A percentile compares a stretch with the other conserved stretches of the same genome.
phyloP scores from a whole-genome alignment of 1,140 invertebrate species.

The Drosophila arizonae region DNA sequence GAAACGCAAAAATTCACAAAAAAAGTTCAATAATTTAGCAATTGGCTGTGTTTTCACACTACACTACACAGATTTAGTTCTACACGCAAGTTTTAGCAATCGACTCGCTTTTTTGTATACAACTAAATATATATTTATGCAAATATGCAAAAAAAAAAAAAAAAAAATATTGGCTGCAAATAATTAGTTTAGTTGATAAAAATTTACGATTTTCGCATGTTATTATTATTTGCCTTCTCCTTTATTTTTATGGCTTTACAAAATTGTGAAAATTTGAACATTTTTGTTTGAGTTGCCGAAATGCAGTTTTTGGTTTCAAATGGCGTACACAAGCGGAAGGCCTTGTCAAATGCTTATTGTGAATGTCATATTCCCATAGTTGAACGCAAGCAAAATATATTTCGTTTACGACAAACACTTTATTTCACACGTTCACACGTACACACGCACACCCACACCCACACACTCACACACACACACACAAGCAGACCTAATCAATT shows the following conservation, averaged over 20 bases:
- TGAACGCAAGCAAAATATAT: constrained; percentile 44
- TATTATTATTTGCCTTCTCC: constrained; percentile 53
- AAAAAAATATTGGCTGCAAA: constrained; percentile 60
- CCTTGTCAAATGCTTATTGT: constrained; percentile 59
- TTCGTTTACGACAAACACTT: constrained; percentile 38
- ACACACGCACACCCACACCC: constrained; percentile 29
- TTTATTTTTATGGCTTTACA: constrained; percentile 17
- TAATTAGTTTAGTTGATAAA: constrained; percentile 69
- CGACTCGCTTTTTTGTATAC: constrained; percentile 25
- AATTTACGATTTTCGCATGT: constrained; percentile 59
- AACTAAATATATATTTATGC: constrained; percentile 20
- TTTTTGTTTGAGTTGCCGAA: constrained; percentile 9
- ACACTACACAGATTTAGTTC: constrained; percentile 32
- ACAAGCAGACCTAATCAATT: constrained; percentile 49
- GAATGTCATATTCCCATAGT: constrained; percentile 55
- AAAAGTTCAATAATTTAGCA: constrained; percentile 1
- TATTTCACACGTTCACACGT: constrained; percentile 18
- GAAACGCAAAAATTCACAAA: too few relatives aligned
- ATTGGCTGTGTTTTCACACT: constrained; percentile 58
- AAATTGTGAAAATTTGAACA: constrained; percentile 22
- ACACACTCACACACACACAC: neutral
- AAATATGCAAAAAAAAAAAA: constrained; percentile 41
- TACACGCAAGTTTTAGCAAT: constrained; percentile 42
- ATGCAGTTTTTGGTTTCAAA: constrained; percentile 9
- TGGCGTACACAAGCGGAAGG: constrained; percentile 10